These are phyloP conservation scores for Drosophila dunni DNA, from an alignment of 1,140 invertebrate species.

Conservation along the genomic window DNA sequence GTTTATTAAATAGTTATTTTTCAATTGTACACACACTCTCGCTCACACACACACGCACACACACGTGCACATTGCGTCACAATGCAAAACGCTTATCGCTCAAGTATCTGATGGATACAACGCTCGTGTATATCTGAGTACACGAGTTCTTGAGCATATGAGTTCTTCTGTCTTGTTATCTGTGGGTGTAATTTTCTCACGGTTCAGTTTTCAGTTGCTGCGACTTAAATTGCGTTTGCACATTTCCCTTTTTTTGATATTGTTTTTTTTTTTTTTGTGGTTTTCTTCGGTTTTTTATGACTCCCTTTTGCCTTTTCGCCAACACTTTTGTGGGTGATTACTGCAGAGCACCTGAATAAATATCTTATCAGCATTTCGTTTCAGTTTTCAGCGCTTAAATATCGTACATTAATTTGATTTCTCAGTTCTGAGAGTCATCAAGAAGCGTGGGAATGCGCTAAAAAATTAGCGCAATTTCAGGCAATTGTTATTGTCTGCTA, in stretches of 20 bases:
- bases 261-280: constrained; percentile 9
- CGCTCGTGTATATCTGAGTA: not conserved
- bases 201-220: constrained; percentile 77
- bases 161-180: constrained; percentile 56
- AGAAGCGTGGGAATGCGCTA: constrained; percentile 75
- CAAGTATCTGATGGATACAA: constrained; percentile 52
- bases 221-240: constrained; percentile 79
- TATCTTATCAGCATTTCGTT: constrained; percentile 78
- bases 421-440: constrained; percentile 50
- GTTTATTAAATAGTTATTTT: constrained; percentile 74
- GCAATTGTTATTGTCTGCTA: constrained; percentile 44
- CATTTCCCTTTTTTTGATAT: constrained; percentile 57
- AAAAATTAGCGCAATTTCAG: constrained; percentile 45
- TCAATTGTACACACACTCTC: constrained; percentile 59
- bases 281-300: constrained; percentile 38
- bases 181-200: constrained; percentile 82
- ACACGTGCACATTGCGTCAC: constrained; percentile 57
- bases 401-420: constrained; percentile 78
- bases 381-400: constrained; percentile 69
- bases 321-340: constrained; percentile 78
- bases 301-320: constrained; percentile 59
- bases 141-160: not conserved
- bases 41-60: not conserved
- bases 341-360: constrained; percentile 76
- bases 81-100: constrained; percentile 79